Base-by-base conservation (phyloP, 92 coral and sea anemone species). In the Muricea muricata region DNA sequence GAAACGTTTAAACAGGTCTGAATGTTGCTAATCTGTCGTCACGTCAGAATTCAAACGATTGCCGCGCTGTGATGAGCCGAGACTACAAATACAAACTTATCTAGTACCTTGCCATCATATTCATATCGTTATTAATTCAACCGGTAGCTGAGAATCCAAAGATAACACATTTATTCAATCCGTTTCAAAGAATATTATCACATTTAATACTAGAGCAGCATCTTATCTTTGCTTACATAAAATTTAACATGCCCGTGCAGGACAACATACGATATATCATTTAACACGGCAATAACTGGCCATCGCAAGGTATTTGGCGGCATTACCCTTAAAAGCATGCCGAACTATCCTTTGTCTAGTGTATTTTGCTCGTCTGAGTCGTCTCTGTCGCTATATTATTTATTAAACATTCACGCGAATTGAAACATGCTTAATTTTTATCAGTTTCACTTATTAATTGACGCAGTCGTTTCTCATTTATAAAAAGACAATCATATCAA, bases 241-340 rank as follows among this genome's bases (percentile, higher is more conserved):
- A 78, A 78, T 55, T 25, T 63, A 40, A 78, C 83, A 39, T 78
- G 83, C 83, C 83, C 83, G 83, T 50, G 54, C 83, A 78, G 23
- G 70, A 58, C 69, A 65, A 56, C 83, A 78, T 56, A 78, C 58
- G 83, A 78, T 78, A 78, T 56, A 56, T 78, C 83, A 78, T 78
- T 78, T 78, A 78, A 45, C 83, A 34, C 70, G 34, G 57, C 39
- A 70, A 37, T 6, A 58, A 33, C 48, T 78, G 58, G 35, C 54
- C 30, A n/a, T 78, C 83, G 63, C 29, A 56, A 52, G 71, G 29
- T 57, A 23, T 74, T 52, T 58, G 83, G 61, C 83, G 83, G 83
- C 83, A 55, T 32, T 24, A 23, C 24, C 39, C 17, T 33, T 56
- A 35, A 58, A 78, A 55, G 72, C 37, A 78, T 26, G 70, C 70